Base-by-base conservation (phyloP, 1,140 invertebrate genomes). In the Plectrocnemia conspersa region DNA sequence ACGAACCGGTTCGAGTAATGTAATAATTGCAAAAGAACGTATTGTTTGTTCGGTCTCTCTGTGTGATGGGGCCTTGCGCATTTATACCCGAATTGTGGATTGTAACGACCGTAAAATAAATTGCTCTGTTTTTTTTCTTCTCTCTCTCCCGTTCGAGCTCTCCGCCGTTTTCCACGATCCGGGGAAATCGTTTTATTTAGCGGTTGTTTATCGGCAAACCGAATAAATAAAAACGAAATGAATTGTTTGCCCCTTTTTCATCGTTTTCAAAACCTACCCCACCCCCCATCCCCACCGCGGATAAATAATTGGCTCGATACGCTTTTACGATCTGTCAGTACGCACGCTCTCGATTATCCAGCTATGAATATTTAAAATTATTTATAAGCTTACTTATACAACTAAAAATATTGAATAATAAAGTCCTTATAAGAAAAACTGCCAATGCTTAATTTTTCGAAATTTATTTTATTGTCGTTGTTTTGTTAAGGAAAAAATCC, bases 221-320 rank as follows among this genome's bases (percentile, higher is more conserved):
- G 44, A 53, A 58, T 58, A 58, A 58, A 58, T 58, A 58, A 58
- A 58, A 57, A 47, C 36, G 47, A 53, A 58, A 58, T 58, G 56
- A 58, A 58, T 58, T 53, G 56, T 50, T 50, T 22, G 47, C 25
- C 47, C 47, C 47, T 50, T 50, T 50, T 50, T 50, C 47, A 50
- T 50, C 38, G 47, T 50, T 50, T 50, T 50, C 23, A 33, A 50
- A 38, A 33, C 32, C 36, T 13, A 13, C 41, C 24, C 50, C 41
- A 35, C 38, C 45, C 33, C 45, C 52, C 52, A 19, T 40, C 41
- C 19, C 29, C 32, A 33, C 49, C 29, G 23, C 40, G 13, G 19
- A 23, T 10, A 5, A 33, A 16, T 9, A 32, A 33, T 35, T 33
- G 29, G 27, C 46, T 33, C 23, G 33, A 22, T 33, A 27, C 33